Evolutionary conservation across 2,888 invertebrate species (phyloP).

Genomic region (Lithodes maja): DNA sequence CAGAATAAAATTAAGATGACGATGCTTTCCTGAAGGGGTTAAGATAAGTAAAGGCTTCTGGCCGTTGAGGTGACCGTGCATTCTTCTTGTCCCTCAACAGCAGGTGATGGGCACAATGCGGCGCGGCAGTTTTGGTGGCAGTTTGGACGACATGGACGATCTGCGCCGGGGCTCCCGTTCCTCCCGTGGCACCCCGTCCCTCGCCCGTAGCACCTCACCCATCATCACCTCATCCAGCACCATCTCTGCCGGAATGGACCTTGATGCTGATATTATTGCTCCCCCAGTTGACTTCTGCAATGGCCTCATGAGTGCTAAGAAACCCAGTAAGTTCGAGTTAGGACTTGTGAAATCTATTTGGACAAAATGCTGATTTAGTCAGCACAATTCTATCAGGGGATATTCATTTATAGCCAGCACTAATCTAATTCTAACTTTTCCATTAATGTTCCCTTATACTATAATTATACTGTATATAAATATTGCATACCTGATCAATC

Average conservation of each 20-base stretch:
- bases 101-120: slow-evolving; percentile 32
- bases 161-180: neutral
- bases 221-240: slow-evolving; percentile 49
- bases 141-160: slow-evolving; percentile 14
- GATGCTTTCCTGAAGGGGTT: neutral
- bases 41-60: neutral
- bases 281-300: slow-evolving; percentile 46
- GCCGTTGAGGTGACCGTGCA: neutral
- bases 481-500: too few relatives aligned
- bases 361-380: too few relatives aligned
- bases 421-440: too few relatives aligned
- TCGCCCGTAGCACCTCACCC: slow-evolving; percentile 23
- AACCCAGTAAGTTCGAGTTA: neutral
- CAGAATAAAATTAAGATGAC: neutral
- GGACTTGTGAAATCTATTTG: too few relatives aligned
- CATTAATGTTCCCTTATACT: too few relatives aligned
- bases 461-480: too few relatives aligned
- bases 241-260: slow-evolving; percentile 24
- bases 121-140: slow-evolving; percentile 26
- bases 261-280: slow-evolving; percentile 39
- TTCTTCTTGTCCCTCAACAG: neutral
- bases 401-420: too few relatives aligned
- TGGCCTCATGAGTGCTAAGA: slow-evolving; percentile 12
- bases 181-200: slow-evolving; percentile 46
- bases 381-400: too few relatives aligned